Evolutionary conservation across 2,797 vertebrate genomes (phyloP), one percentile per base, ranked within the genome.

Genomic region (Myiotriccus ornatus): DNA sequence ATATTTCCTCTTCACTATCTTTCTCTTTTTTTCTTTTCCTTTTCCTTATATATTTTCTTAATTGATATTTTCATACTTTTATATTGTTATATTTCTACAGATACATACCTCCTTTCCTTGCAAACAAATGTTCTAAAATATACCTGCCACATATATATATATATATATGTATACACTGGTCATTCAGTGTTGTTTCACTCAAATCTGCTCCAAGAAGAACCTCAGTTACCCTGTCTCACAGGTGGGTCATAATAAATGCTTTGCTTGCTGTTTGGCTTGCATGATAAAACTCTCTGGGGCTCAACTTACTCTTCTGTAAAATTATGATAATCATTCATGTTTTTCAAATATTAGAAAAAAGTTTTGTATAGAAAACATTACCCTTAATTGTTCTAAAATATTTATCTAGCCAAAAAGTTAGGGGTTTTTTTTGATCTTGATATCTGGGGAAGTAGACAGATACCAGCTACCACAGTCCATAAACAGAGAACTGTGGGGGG

Each of bases 401-500:
- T 18, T 69, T n/a, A 60, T 59, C n/a, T 18, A 23, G n/a, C 30
- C 7, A 69, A 30, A 49, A 69, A 3, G 7, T 30, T 55, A 35
- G 18, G 21, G 11, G 13, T 46, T 47, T 47, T 44, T 43, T 55
- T 56, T 44, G 5, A 41, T 25, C 25, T 68, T 43, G 28, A 63
- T 15, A 41, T 70, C 6, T 13, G 46, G 28, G 16, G n/a, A 41
- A 53, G 18, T 20, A 46, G 44, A 28, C 35, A 59, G 28, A 67
- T 62, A 47, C 59, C 23, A 46, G 15, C 50, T 73, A 50, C 10
- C 30, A 41, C 23, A 44, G 13, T 81, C 20, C 10, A 34, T 43
- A 56, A 73, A 49, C 2, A 44, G n/a, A 43, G 14, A 59, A 39
- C 2, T 49, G 18, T 10, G 13, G 2, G 1, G 4, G 3, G 2